These are phyloP conservation scores for Aldabrachelys gigantea DNA, from an alignment of 2,113 vertebrate species.

Conservation along the genomic window DNA sequence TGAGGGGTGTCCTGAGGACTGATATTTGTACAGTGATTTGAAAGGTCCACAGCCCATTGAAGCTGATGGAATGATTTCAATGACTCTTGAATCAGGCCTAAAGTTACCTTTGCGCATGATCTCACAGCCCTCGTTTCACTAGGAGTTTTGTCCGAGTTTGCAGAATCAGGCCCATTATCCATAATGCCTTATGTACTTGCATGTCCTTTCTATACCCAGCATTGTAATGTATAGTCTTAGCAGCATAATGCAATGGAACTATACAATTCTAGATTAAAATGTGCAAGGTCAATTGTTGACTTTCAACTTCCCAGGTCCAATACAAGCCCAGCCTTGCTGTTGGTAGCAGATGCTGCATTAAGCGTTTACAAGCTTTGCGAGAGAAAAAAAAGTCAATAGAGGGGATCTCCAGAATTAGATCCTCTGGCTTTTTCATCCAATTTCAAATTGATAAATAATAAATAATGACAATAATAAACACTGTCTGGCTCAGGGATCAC, in stretches of 20 bases:
- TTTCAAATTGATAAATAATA: conserved; percentile 54
- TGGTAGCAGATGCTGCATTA: conserved; percentile 53
- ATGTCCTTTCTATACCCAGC: conserved; percentile 72
- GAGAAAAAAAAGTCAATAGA: conserved; percentile 9
- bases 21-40: background rate
- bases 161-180: conserved; percentile 69
- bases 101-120: background rate
- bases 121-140: background rate
- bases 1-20: no score
- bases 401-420: conserved; percentile 10
- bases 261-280: conserved; percentile 73
- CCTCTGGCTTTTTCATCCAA: background rate
- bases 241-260: conserved; percentile 67
- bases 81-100: background rate
- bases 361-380: conserved; percentile 32
- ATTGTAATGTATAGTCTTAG: conserved; percentile 68
- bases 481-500: background rate
- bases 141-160: conserved; percentile 58
- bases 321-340: conserved; percentile 38
- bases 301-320: conserved; percentile 34
- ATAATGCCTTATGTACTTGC: conserved; percentile 43
- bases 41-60: background rate
- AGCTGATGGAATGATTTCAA: conserved; percentile 4
- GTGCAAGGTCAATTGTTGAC: conserved; percentile 71
- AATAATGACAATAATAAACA: conserved; percentile 27